Conservation (phyloP, 2,888 invertebrate genomes). For the Acrobeloides nanus region DNA sequence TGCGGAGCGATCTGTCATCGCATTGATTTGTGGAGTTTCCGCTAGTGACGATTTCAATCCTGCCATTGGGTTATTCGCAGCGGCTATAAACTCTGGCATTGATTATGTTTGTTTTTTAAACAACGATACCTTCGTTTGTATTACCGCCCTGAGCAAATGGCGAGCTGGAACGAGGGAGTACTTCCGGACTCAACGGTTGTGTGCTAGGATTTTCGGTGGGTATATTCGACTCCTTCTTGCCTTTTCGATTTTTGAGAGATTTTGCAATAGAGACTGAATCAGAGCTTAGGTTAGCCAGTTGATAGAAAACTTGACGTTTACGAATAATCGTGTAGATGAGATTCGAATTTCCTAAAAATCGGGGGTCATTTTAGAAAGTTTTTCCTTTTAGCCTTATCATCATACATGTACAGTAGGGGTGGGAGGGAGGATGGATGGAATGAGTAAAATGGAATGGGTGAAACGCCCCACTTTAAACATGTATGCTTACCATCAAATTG, state of each 20-base stretch:
- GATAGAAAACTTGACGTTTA: slow-evolving; percentile 94
- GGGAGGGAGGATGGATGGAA: too few relatives aligned
- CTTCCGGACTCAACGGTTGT: background rate
- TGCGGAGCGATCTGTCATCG: slow-evolving; percentile 75
- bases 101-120: slow-evolving; percentile 1
- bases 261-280: slow-evolving; percentile 82
- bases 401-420: too few relatives aligned
- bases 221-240: slow-evolving; percentile 21
- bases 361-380: too few relatives aligned
- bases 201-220: background rate
- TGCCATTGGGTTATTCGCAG: background rate
- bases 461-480: slow-evolving; percentile 1
- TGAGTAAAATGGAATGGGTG: background rate
- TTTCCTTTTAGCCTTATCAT: too few relatives aligned
- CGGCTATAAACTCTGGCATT: slow-evolving; percentile 7
- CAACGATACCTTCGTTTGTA: too few relatives aligned
- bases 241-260: slow-evolving; percentile 59
- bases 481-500: slow-evolving; percentile 77
- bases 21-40: slow-evolving; percentile 82
- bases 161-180: background rate
- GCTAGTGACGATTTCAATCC: slow-evolving; percentile 69
- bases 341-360: slow-evolving; percentile 82
- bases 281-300: slow-evolving; percentile 88
- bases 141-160: too few relatives aligned
- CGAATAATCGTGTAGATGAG: slow-evolving; percentile 96